Percentiles rank a stretch among this genome's conserved stretches.
phyloP scores from a whole-genome alignment of 2,888 invertebrate genomes.

The Morpho achilles region DNA sequence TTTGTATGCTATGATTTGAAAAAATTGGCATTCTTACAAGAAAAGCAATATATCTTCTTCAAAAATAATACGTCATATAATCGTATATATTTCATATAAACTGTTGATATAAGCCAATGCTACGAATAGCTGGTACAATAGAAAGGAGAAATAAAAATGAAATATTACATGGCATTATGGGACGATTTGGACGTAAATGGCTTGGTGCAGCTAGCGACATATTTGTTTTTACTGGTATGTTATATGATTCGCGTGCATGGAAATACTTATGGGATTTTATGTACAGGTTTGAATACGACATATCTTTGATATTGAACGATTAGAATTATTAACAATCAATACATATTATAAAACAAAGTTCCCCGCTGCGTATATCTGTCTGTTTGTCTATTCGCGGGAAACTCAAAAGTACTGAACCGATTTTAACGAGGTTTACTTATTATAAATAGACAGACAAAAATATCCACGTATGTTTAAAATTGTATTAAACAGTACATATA shows the following conservation, averaged over 20 bases:
- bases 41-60: too few relatives aligned
- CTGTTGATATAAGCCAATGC: constrained; percentile 6
- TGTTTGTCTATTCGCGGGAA: too few relatives aligned
- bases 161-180: constrained; percentile 19
- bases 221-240: constrained; percentile 41
- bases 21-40: too few relatives aligned
- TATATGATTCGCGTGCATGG: constrained; percentile 6
- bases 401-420: too few relatives aligned
- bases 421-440: too few relatives aligned
- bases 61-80: too few relatives aligned
- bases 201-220: constrained; percentile 40
- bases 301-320: not conserved
- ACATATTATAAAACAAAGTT: not conserved
- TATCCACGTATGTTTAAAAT: too few relatives aligned
- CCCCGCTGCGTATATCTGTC: too few relatives aligned
- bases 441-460: too few relatives aligned
- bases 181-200: constrained; percentile 42
- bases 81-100: constrained; percentile 5
- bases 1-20: too few relatives aligned
- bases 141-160: constrained; percentile 23
- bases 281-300: not conserved
- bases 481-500: too few relatives aligned
- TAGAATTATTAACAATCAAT: too few relatives aligned
- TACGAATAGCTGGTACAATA: constrained; percentile 15
- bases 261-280: constrained; percentile 1